These are phyloP conservation scores for Drosophila santomea DNA, from an alignment of 1,140 invertebrate genomes.

Conservation along the genomic window DNA sequence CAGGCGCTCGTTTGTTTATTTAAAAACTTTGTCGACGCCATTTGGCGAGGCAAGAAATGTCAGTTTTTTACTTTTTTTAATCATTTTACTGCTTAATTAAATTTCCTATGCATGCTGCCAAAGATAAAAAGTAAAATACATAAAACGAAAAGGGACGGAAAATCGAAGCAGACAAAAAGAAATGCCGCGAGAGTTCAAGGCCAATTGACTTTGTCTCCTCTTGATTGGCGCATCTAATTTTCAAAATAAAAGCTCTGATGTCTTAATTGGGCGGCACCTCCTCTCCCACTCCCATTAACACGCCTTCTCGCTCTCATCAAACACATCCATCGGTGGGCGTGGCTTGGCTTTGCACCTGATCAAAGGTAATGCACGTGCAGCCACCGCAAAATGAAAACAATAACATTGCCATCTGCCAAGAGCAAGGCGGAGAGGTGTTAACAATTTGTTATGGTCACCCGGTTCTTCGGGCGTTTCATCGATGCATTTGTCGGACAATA, in stretches of 20 bases:
- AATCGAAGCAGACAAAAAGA: slow-evolving; percentile 28
- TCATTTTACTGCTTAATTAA: slow-evolving; percentile 53
- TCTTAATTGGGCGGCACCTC: slow-evolving; percentile 41
- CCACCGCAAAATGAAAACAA: slow-evolving; percentile 45
- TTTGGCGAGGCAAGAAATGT: slow-evolving; percentile 33
- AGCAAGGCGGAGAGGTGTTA: slow-evolving; percentile 32
- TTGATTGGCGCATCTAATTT: slow-evolving; percentile 64
- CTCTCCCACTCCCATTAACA: slow-evolving; percentile 4
- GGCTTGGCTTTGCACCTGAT: slow-evolving; percentile 41
- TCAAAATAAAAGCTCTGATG: slow-evolving; percentile 35
- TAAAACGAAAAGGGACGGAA: slow-evolving; percentile 22
- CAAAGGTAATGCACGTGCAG: slow-evolving; percentile 45
- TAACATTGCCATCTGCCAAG: slow-evolving; percentile 45
- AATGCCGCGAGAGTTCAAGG: slow-evolving; percentile 61
- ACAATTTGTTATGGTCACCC: slow-evolving; percentile 31
- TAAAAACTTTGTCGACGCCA: slow-evolving; percentile 43
- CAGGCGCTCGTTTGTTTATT: slow-evolving; percentile 32
- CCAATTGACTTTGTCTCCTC: slow-evolving; percentile 54
- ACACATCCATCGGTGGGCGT: slow-evolving; percentile 27
- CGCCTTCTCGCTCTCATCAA: slow-evolving; percentile 4
- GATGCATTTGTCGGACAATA: neutral
- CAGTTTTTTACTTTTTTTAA: slow-evolving; percentile 32
- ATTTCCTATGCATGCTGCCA: slow-evolving; percentile 71
- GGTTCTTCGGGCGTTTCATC: slow-evolving; percentile 10
- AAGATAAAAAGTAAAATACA: slow-evolving; percentile 47